Evolutionary conservation across 2,113 vertebrate genomes (phyloP), one percentile per base, ranked within the genome.

Genomic region (Paralichthys olivaceus): DNA sequence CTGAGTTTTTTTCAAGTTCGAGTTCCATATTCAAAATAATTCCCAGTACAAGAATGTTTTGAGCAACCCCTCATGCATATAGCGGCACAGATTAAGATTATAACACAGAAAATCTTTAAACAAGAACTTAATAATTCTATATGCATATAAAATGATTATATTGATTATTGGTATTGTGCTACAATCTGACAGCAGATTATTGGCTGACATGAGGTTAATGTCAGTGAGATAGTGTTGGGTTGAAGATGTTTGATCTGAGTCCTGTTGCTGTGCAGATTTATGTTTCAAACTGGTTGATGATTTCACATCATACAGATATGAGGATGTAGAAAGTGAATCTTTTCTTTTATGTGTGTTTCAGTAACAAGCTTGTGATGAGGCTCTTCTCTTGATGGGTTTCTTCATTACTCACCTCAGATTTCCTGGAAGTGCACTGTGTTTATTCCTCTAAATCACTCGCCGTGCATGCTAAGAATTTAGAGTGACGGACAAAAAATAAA

Each of bases 251-350:
- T 25, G 40, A 34, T 53, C 54, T 72, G 49, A 11, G 17, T 54
- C 22, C 22, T 75, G 65, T 65, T 70, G 4, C 54, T 54, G 9
- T 63, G n/a, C 29, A 26, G 65, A 43, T 68, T 84, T 61, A 45
- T 71, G 51, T 60, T 72, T 66, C 28, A 19, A 2, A 58, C 25
- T 26, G 0, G 26, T 20, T 25, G 14, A 6, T 45, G 1, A 59
- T 49, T 28, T 19, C 23, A 53, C 2, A 2, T 58, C 29, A 57
- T n/a, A 9, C 13, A 0, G 25, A 0, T 23, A 7, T 5, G n/a
- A n/a, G 4, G 28, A 65, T 34, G 20, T 6, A 22, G 57, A 79
- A 69, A 65, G 15, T 45, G 7, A 23, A 55, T 19, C 1, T 19
- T 2, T 43, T 53, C 45, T 29, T 17, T 58, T 40, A 1, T 19